Percentiles rank a stretch among this genome's conserved stretches.
phyloP scores from a whole-genome alignment of 2,797 vertebrate genomes.

The Diplodus sargus region DNA sequence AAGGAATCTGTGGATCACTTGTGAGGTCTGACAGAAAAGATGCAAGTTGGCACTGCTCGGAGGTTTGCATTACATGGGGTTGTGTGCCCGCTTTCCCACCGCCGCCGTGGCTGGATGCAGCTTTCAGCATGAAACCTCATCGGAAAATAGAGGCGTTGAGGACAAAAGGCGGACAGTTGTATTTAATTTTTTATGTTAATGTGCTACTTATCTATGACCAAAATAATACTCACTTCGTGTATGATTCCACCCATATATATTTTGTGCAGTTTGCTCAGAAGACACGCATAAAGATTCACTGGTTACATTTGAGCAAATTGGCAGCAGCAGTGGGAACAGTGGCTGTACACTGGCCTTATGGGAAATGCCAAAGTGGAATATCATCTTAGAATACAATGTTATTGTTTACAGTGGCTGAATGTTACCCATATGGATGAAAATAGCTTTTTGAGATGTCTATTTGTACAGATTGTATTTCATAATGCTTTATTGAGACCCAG shows the following conservation, averaged over 20 bases:
- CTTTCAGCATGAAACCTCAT: constrained; percentile 21
- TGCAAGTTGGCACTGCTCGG: constrained; percentile 32
- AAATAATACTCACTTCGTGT: constrained; percentile 16
- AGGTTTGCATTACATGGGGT: constrained; percentile 35
- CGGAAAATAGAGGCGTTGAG: constrained; percentile 12
- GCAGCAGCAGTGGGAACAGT: constrained; percentile 78
- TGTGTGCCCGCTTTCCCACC: constrained; percentile 21
- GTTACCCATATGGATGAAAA: constrained; percentile 84
- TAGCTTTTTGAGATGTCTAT: constrained; percentile 85
- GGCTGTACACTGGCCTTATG: constrained; percentile 77
- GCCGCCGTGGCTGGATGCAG: constrained; percentile 1
- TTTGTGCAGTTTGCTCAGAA: constrained; percentile 43
- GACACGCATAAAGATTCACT: constrained; percentile 50
- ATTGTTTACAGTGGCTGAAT: constrained; percentile 89
- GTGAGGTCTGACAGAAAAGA: constrained; percentile 38
- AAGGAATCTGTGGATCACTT: constrained; percentile 39
- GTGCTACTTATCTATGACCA: constrained; percentile 29
- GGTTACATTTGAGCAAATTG: constrained; percentile 62
- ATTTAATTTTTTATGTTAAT: constrained; percentile 24
- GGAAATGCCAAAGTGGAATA: constrained; percentile 84
- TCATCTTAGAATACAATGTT: constrained; percentile 84
- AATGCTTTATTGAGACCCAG: constrained; percentile 83
- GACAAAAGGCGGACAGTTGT: constrained; percentile 38
- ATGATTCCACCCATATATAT: constrained; percentile 26
- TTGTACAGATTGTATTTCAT: constrained; percentile 88